Evolutionary conservation across 2,113 vertebrate species (phyloP).

Genomic region (Prunella himalayana): DNA sequence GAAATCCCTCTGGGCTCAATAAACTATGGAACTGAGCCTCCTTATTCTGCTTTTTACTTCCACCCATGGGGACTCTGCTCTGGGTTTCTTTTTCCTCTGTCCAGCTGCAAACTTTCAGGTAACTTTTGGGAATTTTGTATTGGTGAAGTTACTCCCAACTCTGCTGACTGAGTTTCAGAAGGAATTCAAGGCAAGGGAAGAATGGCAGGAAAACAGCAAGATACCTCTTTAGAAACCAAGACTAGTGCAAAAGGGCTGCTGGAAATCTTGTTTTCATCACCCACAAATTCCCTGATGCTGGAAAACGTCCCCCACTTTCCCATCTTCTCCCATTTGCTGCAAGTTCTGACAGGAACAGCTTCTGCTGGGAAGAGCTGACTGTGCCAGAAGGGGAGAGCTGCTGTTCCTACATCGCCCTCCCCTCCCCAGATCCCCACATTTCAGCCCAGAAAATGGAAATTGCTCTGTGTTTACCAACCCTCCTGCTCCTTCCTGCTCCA

Average conservation of each 20-base stretch:
- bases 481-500: background rate
- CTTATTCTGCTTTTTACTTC: background rate
- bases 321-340: constrained; percentile 45
- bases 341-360: constrained; percentile 64
- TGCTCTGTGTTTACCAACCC: background rate
- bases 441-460: constrained; percentile 50
- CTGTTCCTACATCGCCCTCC: background rate
- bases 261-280: constrained; percentile 20
- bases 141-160: background rate
- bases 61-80: background rate
- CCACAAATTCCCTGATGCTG: constrained; percentile 34
- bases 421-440: background rate
- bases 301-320: constrained; percentile 43
- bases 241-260: background rate
- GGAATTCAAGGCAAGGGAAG: background rate
- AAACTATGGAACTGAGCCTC: background rate
- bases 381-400: background rate
- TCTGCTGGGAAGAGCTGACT: constrained; percentile 53
- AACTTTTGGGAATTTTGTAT: background rate
- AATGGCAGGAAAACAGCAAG: background rate
- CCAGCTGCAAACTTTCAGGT: background rate
- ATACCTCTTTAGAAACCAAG: background rate
- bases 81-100: background rate
- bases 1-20: background rate
- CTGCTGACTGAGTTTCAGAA: background rate